Evolutionary conservation across 2,888 invertebrate genomes (phyloP).

Genomic region (Harpagoxenus sublaevis): DNA sequence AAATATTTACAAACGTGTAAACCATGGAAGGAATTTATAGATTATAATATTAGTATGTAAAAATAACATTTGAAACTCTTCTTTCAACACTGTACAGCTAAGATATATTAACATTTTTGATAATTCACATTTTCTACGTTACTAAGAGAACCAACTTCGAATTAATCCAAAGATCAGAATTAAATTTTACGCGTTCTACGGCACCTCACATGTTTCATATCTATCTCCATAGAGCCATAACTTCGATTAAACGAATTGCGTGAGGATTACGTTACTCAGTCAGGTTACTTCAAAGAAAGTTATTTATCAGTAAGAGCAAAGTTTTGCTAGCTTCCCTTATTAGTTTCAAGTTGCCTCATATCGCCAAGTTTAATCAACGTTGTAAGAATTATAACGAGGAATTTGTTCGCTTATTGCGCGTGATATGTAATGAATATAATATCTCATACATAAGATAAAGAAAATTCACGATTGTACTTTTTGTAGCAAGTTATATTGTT

Average conservation of each 20-base stretch:
- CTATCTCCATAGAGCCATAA: not conserved
- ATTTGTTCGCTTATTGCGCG: not conserved
- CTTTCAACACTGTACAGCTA: not conserved
- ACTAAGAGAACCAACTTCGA: not conserved
- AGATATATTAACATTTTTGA: not conserved
- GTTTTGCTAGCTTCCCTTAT: conserved; percentile 11
- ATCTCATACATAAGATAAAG: not conserved
- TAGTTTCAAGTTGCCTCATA: not conserved
- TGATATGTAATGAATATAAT: not conserved
- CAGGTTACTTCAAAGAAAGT: conserved; percentile 11
- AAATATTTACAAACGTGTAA: not conserved
- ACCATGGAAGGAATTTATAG: not conserved
- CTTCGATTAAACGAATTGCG: conserved; percentile 26
- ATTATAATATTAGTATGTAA: not conserved
- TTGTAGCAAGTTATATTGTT: not conserved
- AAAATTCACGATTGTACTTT: not conserved
- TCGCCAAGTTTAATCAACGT: conserved; percentile 13
- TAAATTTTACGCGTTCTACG: not conserved
- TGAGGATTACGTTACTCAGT: conserved; percentile 10
- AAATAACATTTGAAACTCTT: not conserved
- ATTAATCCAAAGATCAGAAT: not conserved
- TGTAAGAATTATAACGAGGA: conserved; percentile 3
- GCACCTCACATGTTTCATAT: not conserved
- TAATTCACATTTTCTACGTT: not conserved
- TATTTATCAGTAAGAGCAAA: conserved; percentile 6